Base-by-base conservation (phyloP, 1,140 invertebrate genomes). In the Zaprionus nigranus region DNA sequence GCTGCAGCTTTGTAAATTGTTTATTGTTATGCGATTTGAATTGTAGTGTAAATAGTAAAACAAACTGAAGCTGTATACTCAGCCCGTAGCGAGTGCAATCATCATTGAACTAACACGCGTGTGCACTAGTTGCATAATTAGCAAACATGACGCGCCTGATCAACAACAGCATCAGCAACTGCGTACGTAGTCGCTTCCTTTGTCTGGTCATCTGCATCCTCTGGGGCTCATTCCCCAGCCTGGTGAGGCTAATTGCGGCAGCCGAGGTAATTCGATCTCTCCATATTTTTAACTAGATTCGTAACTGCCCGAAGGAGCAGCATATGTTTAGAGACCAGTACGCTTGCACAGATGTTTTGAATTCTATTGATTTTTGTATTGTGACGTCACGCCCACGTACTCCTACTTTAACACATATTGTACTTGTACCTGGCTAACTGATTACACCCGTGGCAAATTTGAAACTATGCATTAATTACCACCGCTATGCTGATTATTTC, bases 291-390 rank as follows among this genome's bases (percentile, higher is more conserved):
- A 51, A 51, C 12, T 22, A 51, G 2, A 13, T 12, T 51, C 11
- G 12, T 1, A 24, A 51, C 5, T 51, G 46, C 20, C 5, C 12
- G 22, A 13, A 12, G 4, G 11, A 36, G 0, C 30, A 76, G 64
- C 83, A 87, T 87, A 88, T 88, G 80, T 72, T 85, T 73, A 24
- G 17, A 38, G 24, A 4, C 26, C 62, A 26, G 36, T 26, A 40
- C 75, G 28, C n/a, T 60, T 9, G 24, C 70, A 75, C 80, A 82
- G 75, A 82, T 82, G 80, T 78, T 76, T 75, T 75, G 34, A 36
- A 49, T 51, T 51, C 46, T 79, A 85, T 86, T 77, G 75, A 86
- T 79, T 86, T 86, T 86, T 67, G 51, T 75, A 67, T 64, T 53
- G 61, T 61, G 67, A 60, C 38, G 61, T 73, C 66, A 75, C 49